phyloP scores from a whole-genome alignment of 2,797 vertebrate species.

The Cygnus olor region DNA sequence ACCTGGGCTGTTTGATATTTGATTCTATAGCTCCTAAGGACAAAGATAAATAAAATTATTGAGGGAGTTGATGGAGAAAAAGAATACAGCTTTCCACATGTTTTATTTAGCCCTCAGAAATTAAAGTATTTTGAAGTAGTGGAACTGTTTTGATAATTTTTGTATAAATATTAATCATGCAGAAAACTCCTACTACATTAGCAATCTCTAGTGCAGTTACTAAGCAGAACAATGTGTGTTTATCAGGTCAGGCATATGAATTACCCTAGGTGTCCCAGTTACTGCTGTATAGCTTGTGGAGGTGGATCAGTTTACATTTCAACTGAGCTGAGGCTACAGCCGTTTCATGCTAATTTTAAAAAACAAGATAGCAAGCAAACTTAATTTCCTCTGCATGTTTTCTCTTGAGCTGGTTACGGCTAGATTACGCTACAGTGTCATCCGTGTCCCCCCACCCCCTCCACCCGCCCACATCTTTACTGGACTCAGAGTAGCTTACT shows the following conservation, averaged over 20 bases:
- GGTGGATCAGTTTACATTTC: conserved; percentile 10
- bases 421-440: neutral
- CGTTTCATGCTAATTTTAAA: conserved; percentile 20
- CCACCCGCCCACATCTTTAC: neutral
- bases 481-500: neutral
- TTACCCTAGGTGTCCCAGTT: neutral
- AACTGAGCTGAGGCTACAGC: neutral
- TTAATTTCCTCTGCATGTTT: neutral
- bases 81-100: neutral
- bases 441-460: neutral
- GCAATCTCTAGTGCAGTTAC: neutral
- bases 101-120: neutral
- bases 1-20: neutral
- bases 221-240: neutral
- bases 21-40: neutral
- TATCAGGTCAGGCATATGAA: neutral
- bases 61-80: neutral
- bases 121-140: neutral
- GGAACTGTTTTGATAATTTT: neutral
- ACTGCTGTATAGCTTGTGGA: neutral
- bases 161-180: neutral
- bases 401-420: neutral
- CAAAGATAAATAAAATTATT: neutral
- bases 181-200: neutral
- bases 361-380: neutral